phyloP scores from a whole-genome alignment of 2,797 vertebrate species.

The Anabas testudineus region DNA sequence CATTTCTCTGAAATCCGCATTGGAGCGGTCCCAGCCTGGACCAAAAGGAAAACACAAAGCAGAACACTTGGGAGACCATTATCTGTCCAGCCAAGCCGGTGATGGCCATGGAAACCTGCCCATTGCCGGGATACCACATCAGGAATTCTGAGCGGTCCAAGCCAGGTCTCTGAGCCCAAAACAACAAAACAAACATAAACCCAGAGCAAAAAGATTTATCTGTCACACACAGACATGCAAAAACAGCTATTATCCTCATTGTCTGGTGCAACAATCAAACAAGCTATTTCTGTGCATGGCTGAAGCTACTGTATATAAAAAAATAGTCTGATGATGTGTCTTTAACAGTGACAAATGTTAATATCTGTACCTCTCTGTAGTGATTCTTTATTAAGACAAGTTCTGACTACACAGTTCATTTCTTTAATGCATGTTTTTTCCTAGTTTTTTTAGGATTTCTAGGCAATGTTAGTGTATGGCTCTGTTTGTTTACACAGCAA shows the following conservation, averaged over 20 bases:
- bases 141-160: slow-evolving; percentile 66
- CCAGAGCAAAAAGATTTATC: slow-evolving; percentile 53
- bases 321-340: neutral
- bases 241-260: slow-evolving; percentile 22
- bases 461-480: no score
- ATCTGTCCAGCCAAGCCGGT: slow-evolving; percentile 61
- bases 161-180: slow-evolving; percentile 53
- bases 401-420: no score
- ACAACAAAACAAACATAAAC: slow-evolving; percentile 57
- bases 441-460: no score
- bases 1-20: slow-evolving; percentile 38
- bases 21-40: slow-evolving; percentile 39
- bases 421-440: no score
- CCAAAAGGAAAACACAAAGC: slow-evolving; percentile 61
- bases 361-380: no score
- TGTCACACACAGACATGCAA: slow-evolving; percentile 33
- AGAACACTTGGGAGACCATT: slow-evolving; percentile 43
- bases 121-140: slow-evolving; percentile 66
- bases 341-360: no score
- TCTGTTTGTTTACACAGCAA: no score
- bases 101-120: slow-evolving; percentile 49
- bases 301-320: neutral
- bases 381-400: no score
- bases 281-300: slow-evolving; percentile 30
- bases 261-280: slow-evolving; percentile 25